A percentile compares a stretch with the other conserved stretches of the same genome.
phyloP scores from a whole-genome alignment of 30 jellyfish, hydroid and myxozoan species.

The Hydractinia symbiolongicarpus region DNA sequence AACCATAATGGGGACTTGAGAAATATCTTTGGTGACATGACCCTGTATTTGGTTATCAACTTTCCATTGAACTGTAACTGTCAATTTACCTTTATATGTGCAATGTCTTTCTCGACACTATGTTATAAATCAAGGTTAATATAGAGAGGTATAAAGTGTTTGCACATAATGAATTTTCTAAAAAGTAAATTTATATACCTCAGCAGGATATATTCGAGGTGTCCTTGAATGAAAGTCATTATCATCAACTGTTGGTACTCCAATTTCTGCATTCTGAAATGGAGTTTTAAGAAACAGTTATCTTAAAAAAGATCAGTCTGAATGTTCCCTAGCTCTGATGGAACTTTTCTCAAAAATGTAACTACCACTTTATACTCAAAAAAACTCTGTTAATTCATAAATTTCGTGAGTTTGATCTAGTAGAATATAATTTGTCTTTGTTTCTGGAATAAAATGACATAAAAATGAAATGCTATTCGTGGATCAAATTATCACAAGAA shows the following conservation, averaged over 20 bases:
- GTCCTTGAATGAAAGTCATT: constrained; percentile 54
- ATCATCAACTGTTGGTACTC: constrained; percentile 75
- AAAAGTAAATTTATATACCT: constrained; percentile 31
- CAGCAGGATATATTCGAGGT: constrained; percentile 68
- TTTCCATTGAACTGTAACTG: constrained; percentile 59
- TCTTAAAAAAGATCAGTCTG: neutral
- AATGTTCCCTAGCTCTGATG: neutral
- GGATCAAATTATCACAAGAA: no score
- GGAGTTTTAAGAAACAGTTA: neutral
- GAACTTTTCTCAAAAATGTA: neutral
- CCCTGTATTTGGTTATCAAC: constrained; percentile 60
- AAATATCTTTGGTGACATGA: constrained; percentile 43
- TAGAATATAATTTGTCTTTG: no score
- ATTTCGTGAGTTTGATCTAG: no score
- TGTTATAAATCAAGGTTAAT: neutral
- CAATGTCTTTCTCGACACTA: constrained; percentile 89
- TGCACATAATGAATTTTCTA: neutral
- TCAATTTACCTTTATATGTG: constrained; percentile 72
- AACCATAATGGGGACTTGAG: constrained; percentile 92
- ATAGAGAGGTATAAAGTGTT: neutral
- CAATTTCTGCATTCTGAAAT: constrained; percentile 65
- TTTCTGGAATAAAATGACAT: no score
- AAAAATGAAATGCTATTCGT: no score
- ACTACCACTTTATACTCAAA: no score
- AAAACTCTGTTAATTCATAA: no score